Evolutionary conservation across 2,888 invertebrate genomes (phyloP), one percentile per base, ranked within the genome.

Genomic region (Leucoptera coffeella): DNA sequence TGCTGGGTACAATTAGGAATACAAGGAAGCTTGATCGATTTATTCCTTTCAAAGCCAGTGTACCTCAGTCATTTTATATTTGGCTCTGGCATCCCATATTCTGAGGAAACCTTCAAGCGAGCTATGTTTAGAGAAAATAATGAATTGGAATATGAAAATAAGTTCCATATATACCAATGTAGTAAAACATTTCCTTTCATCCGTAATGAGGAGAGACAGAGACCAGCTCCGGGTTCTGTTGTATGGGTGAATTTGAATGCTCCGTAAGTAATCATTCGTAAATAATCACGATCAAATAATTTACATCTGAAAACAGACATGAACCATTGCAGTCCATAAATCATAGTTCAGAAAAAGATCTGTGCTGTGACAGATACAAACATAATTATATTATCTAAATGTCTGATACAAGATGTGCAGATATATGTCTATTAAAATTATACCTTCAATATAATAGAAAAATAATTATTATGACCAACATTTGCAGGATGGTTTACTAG

Each of bases 1-100:
- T 81, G 82, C 41, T 96, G 95, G 95, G 81, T 85, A 44, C 65
- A 85, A 32, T 46, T 91, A 15, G 94, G 95, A 1, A 47, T 90
- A 14, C 93, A 89, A 65, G 94, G 95, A 3, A 78, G 86, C 3
- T 56, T 95, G 3, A 47, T 94, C 25, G 78, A 79, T 33, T 51
- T 78, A 32, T 48, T 93, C 14, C 50, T 92, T 12, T 43, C 62
- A 3, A 43, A 67, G 30, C 82, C 85, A 8, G 74, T 95, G 41
- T 80, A 78, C 47, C 58, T 94, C 1, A 56, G 72, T 28, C 75
- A 79, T 27, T 73, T 90, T 30, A 78, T 80, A 28, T 77, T 94
- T 46, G 84, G 83, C 27, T 78, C 76, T 31, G 73, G 64, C 12
- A 74, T 77, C 15, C 79, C 81, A 5, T 86, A 75, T 47, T 77